A percentile compares a stretch with the other conserved stretches of the same genome.
Conservation (phyloP, 2,888 invertebrate species). For the Cosmopolites sordidus region DNA sequence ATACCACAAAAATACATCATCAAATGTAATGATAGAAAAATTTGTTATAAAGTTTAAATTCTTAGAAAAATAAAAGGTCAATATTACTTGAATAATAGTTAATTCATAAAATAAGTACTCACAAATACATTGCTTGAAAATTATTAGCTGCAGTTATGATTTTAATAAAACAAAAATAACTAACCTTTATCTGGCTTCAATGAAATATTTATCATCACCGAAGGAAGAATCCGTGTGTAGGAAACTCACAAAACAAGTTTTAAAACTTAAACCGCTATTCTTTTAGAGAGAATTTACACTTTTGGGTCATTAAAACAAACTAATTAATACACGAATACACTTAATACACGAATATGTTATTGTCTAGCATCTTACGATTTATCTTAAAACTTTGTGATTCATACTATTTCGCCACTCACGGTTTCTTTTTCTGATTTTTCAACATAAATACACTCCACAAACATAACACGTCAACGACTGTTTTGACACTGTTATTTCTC, state of each 20-base stretch:
- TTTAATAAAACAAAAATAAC: constrained; percentile 7
- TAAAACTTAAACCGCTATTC: constrained; percentile 9
- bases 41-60: constrained; percentile 5
- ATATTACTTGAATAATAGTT: no score
- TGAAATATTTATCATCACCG: constrained; percentile 16
- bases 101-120: no score
- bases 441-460: constrained; percentile 4
- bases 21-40: background rate
- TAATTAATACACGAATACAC: background rate
- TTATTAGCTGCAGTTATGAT: no score
- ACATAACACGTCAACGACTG: constrained; percentile 20
- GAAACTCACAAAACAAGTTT: constrained; percentile 17
- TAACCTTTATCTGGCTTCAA: constrained; percentile 5
- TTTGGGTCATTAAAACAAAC: background rate
- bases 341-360: background rate
- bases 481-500: constrained; percentile 14
- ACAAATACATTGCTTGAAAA: no score
- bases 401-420: constrained; percentile 10
- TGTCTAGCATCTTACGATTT: background rate
- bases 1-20: no score
- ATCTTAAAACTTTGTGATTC: constrained; percentile 5
- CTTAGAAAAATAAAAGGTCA: constrained; percentile 12
- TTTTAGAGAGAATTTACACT: background rate
- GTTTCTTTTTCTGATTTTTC: constrained; percentile 6
- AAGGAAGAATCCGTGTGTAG: constrained; percentile 16